Conservation (phyloP, 1,140 invertebrate genomes). For the Tribolium madens region DNA sequence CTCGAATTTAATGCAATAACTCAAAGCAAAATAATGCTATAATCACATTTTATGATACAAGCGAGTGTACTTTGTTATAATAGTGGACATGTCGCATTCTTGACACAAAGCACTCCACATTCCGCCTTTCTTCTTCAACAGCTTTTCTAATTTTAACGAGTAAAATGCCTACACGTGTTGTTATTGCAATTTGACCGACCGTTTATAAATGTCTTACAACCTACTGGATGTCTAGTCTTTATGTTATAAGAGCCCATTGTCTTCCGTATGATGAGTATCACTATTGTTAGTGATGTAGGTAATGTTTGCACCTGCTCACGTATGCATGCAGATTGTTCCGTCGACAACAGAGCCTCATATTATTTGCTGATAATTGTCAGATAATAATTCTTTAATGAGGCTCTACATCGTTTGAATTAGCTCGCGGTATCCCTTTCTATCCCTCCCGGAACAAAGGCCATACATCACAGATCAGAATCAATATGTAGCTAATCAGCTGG, state of each 20-base stretch:
- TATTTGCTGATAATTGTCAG: conserved; percentile 28
- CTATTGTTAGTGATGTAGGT: conserved; percentile 28
- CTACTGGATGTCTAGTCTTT: background rate
- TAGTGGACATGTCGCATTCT: conserved; percentile 2
- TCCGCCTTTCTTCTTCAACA: background rate
- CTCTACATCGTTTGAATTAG: background rate
- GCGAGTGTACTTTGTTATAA: background rate
- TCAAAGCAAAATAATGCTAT: background rate
- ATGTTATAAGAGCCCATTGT: conserved; percentile 13
- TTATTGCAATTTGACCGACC: conserved; percentile 20
- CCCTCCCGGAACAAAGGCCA: conserved; percentile 6
- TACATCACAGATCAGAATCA: conserved; percentile 3
- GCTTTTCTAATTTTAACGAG: conserved; percentile 25
- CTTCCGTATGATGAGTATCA: conserved; percentile 1
- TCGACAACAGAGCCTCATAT: background rate
- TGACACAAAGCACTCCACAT: background rate
- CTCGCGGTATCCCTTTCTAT: conserved; percentile 1
- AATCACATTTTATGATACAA: background rate
- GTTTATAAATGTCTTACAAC: conserved; percentile 4
- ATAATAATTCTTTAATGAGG: conserved; percentile 5
- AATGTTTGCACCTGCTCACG: conserved; percentile 24
- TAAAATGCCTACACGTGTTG: background rate
- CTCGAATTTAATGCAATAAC: background rate
- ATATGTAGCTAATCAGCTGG: conserved; percentile 10
- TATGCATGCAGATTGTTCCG: conserved; percentile 7